phyloP scores from a whole-genome alignment of 2,113 vertebrate genomes.

The Spermophilus dauricus region DNA sequence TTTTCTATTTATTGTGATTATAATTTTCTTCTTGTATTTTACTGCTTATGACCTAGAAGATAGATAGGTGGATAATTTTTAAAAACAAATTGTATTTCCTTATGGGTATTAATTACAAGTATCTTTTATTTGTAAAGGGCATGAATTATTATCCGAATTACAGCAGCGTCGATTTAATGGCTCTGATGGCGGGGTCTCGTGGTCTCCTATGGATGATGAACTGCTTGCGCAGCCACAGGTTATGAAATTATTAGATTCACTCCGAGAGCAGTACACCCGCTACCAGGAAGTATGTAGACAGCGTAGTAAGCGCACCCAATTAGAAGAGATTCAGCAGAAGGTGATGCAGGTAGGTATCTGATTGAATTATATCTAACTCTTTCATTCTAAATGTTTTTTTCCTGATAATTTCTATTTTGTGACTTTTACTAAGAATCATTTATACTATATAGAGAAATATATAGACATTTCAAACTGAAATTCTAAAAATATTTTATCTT shows the following conservation, averaged over 20 bases:
- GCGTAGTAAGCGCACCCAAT: constrained; percentile 96
- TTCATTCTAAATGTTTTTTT: neutral
- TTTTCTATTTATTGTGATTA: neutral
- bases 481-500: neutral
- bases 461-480: neutral
- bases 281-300: constrained; percentile 98
- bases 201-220: constrained; percentile 99
- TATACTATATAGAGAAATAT: neutral
- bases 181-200: constrained; percentile 95
- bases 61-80: neutral
- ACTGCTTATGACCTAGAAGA: neutral
- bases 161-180: constrained; percentile 98
- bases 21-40: constrained; percentile 5
- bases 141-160: constrained; percentile 97
- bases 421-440: neutral
- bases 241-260: constrained; percentile 97
- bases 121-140: constrained; percentile 88
- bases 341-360: constrained; percentile 96
- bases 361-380: neutral
- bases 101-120: constrained; percentile 58
- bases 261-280: constrained; percentile 96
- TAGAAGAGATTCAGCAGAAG: constrained; percentile 98
- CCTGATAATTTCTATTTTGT: neutral
- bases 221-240: constrained; percentile 98
- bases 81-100: constrained; percentile 28